Evolutionary conservation across 2,797 vertebrate species (phyloP).

Genomic region (Argyrosomus regius): DNA sequence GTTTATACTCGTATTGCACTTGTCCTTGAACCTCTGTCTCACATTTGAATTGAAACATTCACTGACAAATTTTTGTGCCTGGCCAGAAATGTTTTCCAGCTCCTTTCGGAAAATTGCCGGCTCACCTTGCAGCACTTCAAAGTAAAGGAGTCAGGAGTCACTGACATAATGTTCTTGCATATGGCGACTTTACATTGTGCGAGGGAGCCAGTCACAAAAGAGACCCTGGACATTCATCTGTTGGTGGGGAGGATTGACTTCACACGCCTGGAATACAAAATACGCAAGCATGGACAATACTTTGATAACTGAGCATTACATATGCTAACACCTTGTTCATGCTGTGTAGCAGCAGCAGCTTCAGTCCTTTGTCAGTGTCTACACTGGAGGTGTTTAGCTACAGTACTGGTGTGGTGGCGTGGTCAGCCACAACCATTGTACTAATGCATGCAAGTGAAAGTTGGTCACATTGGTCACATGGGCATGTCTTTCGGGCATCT

Average conservation of each 20-base stretch:
- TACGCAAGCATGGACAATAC: neutral
- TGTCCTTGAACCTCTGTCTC: slow-evolving; percentile 10
- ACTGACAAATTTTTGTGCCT: neutral
- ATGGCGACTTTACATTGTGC: neutral
- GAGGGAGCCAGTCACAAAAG: neutral
- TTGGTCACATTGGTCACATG: neutral
- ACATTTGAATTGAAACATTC: neutral
- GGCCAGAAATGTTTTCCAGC: slow-evolving; percentile 6
- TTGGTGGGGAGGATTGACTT: slow-evolving; percentile 3
- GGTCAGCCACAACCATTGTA: neutral
- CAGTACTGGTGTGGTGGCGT: neutral
- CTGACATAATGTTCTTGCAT: neutral
- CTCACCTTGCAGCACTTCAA: neutral
- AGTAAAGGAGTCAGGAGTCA: neutral
- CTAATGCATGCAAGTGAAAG: neutral
- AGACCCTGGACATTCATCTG: neutral
- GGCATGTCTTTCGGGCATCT: neutral
- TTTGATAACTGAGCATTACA: neutral
- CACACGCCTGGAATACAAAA: neutral
- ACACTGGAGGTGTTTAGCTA: no score
- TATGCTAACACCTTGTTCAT: neutral
- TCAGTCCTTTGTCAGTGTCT: neutral
- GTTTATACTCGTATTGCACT: slow-evolving; percentile 1
- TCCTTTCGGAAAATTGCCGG: neutral
- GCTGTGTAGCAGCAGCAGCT: neutral